These are phyloP conservation scores for Cynoglossus semilaevis DNA, from an alignment of 2,113 vertebrate genomes.

Conservation along the genomic window DNA sequence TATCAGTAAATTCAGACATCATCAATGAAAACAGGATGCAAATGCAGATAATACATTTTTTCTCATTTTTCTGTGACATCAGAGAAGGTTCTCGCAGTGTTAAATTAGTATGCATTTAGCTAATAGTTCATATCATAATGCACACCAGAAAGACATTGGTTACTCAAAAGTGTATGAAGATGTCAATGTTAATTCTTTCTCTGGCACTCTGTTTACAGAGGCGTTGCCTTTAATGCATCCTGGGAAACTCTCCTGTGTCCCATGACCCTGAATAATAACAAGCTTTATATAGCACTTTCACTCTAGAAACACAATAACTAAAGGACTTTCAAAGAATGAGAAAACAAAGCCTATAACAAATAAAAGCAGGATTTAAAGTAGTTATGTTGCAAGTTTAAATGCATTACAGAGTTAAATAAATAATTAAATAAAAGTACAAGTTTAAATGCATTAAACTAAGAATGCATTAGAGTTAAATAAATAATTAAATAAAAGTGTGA, in stretches of 20 bases:
- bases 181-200: constrained; percentile 32
- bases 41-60: too few relatives aligned
- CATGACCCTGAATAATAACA: constrained; percentile 63
- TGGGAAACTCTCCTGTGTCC: constrained; percentile 54
- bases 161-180: not conserved
- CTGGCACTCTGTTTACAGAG: constrained; percentile 26
- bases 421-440: constrained; percentile 4
- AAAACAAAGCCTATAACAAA: constrained; percentile 32
- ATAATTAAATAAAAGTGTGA: too few relatives aligned
- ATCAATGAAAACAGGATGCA: constrained; percentile 13
- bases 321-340: constrained; percentile 38
- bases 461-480: too few relatives aligned
- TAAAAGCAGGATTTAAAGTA: constrained; percentile 26
- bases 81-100: too few relatives aligned
- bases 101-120: too few relatives aligned
- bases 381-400: too few relatives aligned
- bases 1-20: too few relatives aligned
- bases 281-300: constrained; percentile 59
- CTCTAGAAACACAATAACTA: constrained; percentile 56
- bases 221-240: constrained; percentile 48
- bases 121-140: too few relatives aligned
- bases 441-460: too few relatives aligned
- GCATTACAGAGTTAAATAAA: not conserved
- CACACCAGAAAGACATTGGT: not conserved
- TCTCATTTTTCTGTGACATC: too few relatives aligned